phyloP scores from a whole-genome alignment of 2,113 vertebrate species.

The Calyptomena viridis region DNA sequence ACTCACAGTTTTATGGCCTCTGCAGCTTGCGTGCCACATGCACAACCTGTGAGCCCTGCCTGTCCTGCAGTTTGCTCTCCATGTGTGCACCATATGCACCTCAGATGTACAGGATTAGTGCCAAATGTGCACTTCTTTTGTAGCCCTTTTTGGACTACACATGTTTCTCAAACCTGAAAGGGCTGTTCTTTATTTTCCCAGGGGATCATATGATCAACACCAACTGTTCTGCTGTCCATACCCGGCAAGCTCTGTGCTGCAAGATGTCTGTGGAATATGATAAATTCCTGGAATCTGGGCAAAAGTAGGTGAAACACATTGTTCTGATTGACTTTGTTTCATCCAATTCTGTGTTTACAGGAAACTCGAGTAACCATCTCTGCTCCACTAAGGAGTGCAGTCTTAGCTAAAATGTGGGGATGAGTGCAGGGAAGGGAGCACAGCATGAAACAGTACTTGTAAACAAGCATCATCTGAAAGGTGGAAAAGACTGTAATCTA shows the following conservation, averaged over 20 bases:
- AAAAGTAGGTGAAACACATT: constrained; percentile 81
- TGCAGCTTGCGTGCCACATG: background rate
- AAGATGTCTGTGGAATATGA: constrained; percentile 99
- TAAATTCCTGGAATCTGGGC: constrained; percentile 94
- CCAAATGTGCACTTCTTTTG: background rate
- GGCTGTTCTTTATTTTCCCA: constrained; percentile 48
- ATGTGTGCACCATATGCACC: background rate
- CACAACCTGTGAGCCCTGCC: background rate
- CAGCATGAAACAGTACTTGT: background rate
- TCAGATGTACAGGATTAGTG: background rate
- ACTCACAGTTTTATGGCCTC: background rate
- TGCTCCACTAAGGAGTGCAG: background rate
- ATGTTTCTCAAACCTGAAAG: background rate
- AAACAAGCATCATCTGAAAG: background rate
- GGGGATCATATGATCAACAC: constrained; percentile 91
- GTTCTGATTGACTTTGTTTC: background rate
- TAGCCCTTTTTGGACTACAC: background rate
- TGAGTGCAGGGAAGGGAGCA: background rate
- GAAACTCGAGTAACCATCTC: background rate
- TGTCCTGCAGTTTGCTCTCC: background rate
- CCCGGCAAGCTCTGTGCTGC: constrained; percentile 94
- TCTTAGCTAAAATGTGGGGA: background rate
- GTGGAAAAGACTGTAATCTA: background rate
- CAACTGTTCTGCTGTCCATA: constrained; percentile 93
- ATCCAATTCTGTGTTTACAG: background rate